Evolutionary conservation across 2,888 invertebrate species (phyloP), one percentile per base, ranked within the genome.

Genomic region (Omphaloscelis lunosa): DNA sequence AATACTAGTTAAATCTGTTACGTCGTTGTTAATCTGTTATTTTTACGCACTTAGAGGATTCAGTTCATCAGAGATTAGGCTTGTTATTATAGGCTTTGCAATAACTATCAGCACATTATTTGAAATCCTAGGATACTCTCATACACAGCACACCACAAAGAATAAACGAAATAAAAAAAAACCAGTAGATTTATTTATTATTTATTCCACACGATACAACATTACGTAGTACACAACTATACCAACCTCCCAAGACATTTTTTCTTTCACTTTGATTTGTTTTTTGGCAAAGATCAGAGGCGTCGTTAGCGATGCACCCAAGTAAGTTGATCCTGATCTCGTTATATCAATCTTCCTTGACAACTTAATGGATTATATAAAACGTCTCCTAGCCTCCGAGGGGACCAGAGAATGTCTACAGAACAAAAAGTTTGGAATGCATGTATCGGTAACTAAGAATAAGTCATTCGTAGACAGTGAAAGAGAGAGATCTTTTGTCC

Each of bases 321-420:
- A 91, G 95, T 92, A 94, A 95, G 90, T 89, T 91, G 93, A 95
- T 92, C 91, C 91, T 90, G 91, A 94, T 94, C 93, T 92, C 86
- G 92, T 95, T 94, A 94, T 92, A 96, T 96, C 96, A 95, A 96
- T 96, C 96, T 95, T 93, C 90, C 89, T 87, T 94, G 96, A 95
- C 96, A 95, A 93, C 93, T 93, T 96, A 96, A 96, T 96, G 96
- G 96, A 96, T 94, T 93, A 94, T 90, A 94, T 91, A 93, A 94
- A 94, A 91, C 91, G 92, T 92, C 92, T 90, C 87, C 77, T 85
- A 92, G 93, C 91, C 93, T 90, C 87, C 79, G 86, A 91, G 93
- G 95, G 93, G 92, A 86, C 77, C 71, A 65, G 53, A n/a, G 48
- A 79, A 72, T 65, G 71, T 75, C 79, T 84, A 82, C 71, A 69